Conservation (phyloP, 2,888 invertebrate species). For the Lasioglossum figueresi region DNA sequence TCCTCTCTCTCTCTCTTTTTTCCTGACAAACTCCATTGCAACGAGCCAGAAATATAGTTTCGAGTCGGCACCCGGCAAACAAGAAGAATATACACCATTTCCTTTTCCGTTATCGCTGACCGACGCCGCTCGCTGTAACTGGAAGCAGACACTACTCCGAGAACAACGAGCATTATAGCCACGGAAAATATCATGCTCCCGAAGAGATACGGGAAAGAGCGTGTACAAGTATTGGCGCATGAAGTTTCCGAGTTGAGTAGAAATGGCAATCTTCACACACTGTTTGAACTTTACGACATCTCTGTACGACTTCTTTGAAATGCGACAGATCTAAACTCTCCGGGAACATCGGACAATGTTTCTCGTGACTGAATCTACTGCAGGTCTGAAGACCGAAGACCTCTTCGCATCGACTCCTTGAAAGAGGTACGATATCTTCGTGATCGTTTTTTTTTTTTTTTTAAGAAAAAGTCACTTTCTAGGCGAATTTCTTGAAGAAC, state of each 20-base stretch:
- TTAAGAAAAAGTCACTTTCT: too few relatives aligned
- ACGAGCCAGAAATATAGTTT: slow-evolving; percentile 49
- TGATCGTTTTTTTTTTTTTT: too few relatives aligned
- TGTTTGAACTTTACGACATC: not conserved
- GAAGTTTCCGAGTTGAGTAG: not conserved
- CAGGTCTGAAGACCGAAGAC: too few relatives aligned
- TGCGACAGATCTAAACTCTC: too few relatives aligned
- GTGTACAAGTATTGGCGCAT: too few relatives aligned
- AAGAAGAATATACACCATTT: slow-evolving; percentile 36
- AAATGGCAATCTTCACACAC: not conserved
- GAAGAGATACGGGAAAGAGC: not conserved
- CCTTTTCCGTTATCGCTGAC: slow-evolving; percentile 7
- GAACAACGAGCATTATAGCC: not conserved
- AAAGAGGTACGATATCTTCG: too few relatives aligned
- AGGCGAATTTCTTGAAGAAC: too few relatives aligned
- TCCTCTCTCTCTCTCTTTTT: slow-evolving; percentile 6
- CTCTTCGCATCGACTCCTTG: too few relatives aligned
- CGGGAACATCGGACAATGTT: too few relatives aligned
- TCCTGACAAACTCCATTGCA: slow-evolving; percentile 14
- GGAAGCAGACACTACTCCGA: slow-evolving; percentile 2
- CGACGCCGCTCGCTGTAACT: slow-evolving; percentile 21
- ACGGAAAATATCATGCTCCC: not conserved
- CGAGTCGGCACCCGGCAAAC: slow-evolving; percentile 19
- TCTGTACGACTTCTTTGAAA: too few relatives aligned
- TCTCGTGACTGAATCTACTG: too few relatives aligned